Evolutionary conservation across 2,797 vertebrate genomes (phyloP).

Genomic region (Lepus oiostolus): DNA sequence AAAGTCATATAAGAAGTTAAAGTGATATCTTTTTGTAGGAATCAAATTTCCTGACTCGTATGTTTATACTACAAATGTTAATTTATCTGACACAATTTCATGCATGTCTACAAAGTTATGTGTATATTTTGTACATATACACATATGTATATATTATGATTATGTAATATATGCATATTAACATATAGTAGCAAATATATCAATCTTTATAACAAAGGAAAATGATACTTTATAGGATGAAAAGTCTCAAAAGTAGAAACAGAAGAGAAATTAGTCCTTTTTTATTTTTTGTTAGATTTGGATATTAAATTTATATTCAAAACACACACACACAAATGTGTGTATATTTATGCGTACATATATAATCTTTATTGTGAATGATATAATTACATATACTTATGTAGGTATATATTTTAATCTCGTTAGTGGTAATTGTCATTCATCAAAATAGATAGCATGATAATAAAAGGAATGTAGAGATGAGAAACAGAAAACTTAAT

Average conservation of each 20-base stretch:
- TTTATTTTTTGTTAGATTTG: neutral
- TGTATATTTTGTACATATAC: neutral
- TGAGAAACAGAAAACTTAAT: neutral
- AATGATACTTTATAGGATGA: neutral
- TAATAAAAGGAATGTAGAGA: neutral
- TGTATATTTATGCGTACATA: neutral
- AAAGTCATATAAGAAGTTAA: neutral
- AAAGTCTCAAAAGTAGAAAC: conserved; percentile 5
- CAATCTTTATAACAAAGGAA: neutral
- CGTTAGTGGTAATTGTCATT: neutral
- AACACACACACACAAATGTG: neutral
- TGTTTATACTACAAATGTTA: conserved; percentile 14
- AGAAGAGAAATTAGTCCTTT: neutral
- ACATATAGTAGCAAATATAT: too few species aligned
- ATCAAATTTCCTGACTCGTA: neutral
- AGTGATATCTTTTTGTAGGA: conserved; percentile 1
- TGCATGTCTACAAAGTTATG: neutral
- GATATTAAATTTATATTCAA: neutral
- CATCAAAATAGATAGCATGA: neutral
- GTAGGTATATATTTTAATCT: neutral
- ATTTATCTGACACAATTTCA: neutral
- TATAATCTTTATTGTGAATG: neutral
- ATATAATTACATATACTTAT: neutral
- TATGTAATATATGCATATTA: neutral
- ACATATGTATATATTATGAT: too few species aligned